Evolutionary conservation across 2,888 invertebrate species (phyloP).

Genomic region (Chymomyza amoena): DNA sequence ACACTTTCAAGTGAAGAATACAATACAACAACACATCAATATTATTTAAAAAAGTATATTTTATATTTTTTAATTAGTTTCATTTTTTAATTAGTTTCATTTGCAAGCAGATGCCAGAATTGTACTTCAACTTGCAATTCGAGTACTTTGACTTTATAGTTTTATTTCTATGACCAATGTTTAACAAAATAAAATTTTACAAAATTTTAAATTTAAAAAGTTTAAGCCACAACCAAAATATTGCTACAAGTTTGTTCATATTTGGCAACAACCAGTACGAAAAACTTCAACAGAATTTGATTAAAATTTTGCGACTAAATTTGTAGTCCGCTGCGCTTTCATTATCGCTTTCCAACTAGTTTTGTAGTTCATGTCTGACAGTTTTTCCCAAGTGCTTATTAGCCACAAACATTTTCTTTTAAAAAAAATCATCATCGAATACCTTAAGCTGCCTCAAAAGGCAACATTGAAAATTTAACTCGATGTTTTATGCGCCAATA

Average conservation of each 20-base stretch:
- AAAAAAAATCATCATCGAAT: constrained; percentile 21
- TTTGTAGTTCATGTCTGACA: no score
- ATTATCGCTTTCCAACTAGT: no score
- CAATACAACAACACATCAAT: no score
- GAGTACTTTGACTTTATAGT: background rate
- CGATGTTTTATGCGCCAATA: constrained; percentile 47
- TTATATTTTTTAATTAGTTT: no score
- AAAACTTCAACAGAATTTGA: no score
- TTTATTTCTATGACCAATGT: background rate
- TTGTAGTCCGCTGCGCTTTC: background rate
- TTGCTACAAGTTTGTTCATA: background rate
- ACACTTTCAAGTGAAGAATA: no score
- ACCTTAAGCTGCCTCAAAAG: constrained; percentile 39
- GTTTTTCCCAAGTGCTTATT: no score
- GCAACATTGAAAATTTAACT: constrained; percentile 51
- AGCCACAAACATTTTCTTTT: background rate
- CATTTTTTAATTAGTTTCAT: background rate
- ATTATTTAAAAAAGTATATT: no score
- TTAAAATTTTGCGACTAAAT: no score
- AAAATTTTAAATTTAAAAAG: background rate
- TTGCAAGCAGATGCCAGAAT: background rate
- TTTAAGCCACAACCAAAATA: background rate
- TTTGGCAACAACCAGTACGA: background rate
- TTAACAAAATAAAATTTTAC: background rate
- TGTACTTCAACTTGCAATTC: background rate